A percentile compares a stretch with the other conserved stretches of the same genome.
Evolutionary conservation across 1,140 invertebrate genomes (phyloP).

Genomic region (Cotesia typhae): DNA sequence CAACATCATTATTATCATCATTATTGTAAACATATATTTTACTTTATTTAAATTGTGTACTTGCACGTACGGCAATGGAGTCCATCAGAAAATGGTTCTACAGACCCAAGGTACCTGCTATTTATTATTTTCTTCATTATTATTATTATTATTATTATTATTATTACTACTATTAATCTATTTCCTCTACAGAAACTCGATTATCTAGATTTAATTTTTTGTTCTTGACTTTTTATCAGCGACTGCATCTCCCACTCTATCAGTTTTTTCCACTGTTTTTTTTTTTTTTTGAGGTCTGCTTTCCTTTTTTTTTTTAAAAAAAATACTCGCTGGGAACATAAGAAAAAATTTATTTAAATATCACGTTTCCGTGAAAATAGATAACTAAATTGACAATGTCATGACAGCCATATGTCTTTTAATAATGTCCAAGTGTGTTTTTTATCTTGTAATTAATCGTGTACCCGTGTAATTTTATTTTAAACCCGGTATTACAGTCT

Average conservation of each 20-base stretch:
- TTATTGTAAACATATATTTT: conserved; percentile 1
- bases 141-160: neutral
- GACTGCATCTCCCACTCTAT: neutral
- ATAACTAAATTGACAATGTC: no score
- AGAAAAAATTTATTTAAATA: neutral
- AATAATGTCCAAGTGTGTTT: no score
- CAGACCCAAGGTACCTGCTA: conserved; percentile 81
- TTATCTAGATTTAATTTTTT: neutral
- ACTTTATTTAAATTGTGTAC: neutral
- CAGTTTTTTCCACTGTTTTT: neutral
- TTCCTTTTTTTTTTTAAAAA: neutral
- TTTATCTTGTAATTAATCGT: no score
- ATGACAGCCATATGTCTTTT: no score
- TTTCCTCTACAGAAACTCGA: no score
- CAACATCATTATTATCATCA: conserved; percentile 14
- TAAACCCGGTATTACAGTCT: no score
- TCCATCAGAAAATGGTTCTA: conserved; percentile 91
- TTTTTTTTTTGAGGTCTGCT: neutral
- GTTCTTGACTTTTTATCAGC: neutral
- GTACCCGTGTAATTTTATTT: no score
- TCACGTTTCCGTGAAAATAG: no score
- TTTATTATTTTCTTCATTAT: neutral
- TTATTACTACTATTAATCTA: neutral
- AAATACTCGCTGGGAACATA: neutral
- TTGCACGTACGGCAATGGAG: conserved; percentile 72